Base-by-base conservation (phyloP, 2,888 invertebrate species). In the Dermolepida albohirtum region DNA sequence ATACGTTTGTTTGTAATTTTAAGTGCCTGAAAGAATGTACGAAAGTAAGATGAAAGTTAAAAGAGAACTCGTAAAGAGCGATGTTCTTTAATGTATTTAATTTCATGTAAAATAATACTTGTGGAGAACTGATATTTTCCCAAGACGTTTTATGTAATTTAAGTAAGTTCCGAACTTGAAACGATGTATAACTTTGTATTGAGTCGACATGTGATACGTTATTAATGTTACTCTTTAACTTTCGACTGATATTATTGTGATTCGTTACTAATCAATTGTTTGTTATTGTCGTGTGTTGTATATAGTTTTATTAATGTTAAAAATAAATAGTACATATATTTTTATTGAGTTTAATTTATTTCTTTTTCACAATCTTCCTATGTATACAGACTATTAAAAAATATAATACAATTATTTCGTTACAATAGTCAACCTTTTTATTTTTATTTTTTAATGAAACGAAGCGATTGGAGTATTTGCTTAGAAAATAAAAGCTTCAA, bases 241-340 rank as follows among this genome's bases (percentile, higher is more conserved):
- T 51, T 51, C 40, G 64, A 64, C 64, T 64, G 64, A 64, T 64
- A 51, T 64, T 64, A 64, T 64, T 64, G 64, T 59, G 59, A 59
- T 59, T 44, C 22, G 27, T 44, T 59, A 17, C 8, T 17, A 10
- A 47, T 14, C 22, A 34, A 43, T 44, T 22, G 22, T 59, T 59
- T 39, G 34, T 51, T 64, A 64, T 50, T 62, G 12, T 27, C 22
- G 27, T n/a, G 11, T 49, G 16, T 49, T 49, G 22, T 49, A 27
- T 52, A 47, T 62, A 47, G 47, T 62, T 47, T 34, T 14, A 17
- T 17, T 16, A 10, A 10, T 43, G 12, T 27, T 43, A 57, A 43
- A 27, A 14, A 29, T 39, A 54, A 34, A 34, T 34, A 34, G 2
- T 34, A 34, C 8, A 34, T 34, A 10, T 22, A 34, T 34, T 34